These are phyloP conservation scores for Panthera leo DNA, from an alignment of 2,113 vertebrate species.

Conservation along the genomic window DNA sequence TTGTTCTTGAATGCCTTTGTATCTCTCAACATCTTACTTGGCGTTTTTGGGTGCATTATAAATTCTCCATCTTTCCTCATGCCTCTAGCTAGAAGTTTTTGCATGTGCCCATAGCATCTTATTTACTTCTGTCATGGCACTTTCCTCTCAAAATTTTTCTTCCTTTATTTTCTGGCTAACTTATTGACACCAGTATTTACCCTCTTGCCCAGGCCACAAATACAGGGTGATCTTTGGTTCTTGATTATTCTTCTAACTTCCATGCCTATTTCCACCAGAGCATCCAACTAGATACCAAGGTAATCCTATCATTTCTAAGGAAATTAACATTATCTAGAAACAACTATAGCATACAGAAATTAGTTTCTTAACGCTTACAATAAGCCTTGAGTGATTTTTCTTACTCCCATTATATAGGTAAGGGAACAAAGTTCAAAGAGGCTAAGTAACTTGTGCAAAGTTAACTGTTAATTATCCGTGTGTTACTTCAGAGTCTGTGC, in stretches of 20 bases:
- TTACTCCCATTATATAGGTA: neutral
- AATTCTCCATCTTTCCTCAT: neutral
- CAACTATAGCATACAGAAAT: neutral
- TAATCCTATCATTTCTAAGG: slow-evolving; percentile 27
- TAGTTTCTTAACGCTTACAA: slow-evolving; percentile 3
- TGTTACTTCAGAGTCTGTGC: neutral
- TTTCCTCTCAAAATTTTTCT: neutral
- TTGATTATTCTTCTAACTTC: neutral
- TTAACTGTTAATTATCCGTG: slow-evolving; percentile 19
- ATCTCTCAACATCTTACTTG: neutral
- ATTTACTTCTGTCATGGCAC: slow-evolving; percentile 3
- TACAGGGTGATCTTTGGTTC: neutral
- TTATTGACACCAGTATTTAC: neutral
- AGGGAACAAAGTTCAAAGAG: slow-evolving; percentile 21
- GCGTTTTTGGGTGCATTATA: neutral
- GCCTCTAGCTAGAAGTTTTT: neutral
- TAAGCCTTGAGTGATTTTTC: neutral
- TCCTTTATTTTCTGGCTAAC: slow-evolving; percentile 10
- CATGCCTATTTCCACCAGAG: neutral
- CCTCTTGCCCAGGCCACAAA: neutral
- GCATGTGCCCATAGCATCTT: neutral
- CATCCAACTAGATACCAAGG: neutral
- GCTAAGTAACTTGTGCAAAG: slow-evolving; percentile 5
- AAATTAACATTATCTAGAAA: slow-evolving; percentile 43
- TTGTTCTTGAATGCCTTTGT: slow-evolving; percentile 24